phyloP scores from a whole-genome alignment of 2,797 vertebrate species.

The Propithecus perrieri region DNA sequence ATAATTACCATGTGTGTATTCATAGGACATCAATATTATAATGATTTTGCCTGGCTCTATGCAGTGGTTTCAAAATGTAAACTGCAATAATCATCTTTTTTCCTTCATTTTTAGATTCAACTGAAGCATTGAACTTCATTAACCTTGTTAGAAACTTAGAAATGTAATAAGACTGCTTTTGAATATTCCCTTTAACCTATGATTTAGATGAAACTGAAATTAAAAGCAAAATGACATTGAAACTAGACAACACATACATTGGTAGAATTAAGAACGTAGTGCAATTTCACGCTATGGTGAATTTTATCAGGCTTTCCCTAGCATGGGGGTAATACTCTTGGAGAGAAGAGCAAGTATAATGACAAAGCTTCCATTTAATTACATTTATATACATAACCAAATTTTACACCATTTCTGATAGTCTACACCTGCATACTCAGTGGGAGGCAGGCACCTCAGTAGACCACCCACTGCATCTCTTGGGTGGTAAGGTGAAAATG shows the following conservation, averaged over 20 bases:
- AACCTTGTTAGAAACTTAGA: slow-evolving; percentile 70
- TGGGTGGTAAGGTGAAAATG: background rate
- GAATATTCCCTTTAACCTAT: slow-evolving; percentile 63
- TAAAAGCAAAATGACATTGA: slow-evolving; percentile 51
- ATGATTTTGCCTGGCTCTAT: slow-evolving; percentile 37
- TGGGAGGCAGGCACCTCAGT: background rate
- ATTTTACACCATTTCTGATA: background rate
- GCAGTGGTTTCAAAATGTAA: slow-evolving; percentile 57
- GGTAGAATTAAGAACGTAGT: slow-evolving; percentile 38
- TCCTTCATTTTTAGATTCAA: slow-evolving; percentile 50
- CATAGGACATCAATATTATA: slow-evolving; percentile 46
- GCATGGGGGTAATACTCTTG: background rate
- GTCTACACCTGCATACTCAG: background rate
- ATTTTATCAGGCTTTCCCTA: background rate
- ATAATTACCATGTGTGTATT: slow-evolving; percentile 56
- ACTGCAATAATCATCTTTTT: slow-evolving; percentile 53
- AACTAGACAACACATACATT: slow-evolving; percentile 51
- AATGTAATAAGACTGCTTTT: slow-evolving; percentile 57
- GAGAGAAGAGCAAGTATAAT: background rate
- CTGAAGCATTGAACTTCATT: slow-evolving; percentile 74
- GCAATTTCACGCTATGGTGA: slow-evolving; percentile 29
- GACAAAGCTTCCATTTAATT: slow-evolving; percentile 42
- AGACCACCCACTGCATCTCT: too few relatives aligned
- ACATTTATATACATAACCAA: slow-evolving; percentile 3
- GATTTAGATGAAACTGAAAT: slow-evolving; percentile 65